phyloP scores from a whole-genome alignment of 2,113 vertebrate species.

The Pandion haliaetus region DNA sequence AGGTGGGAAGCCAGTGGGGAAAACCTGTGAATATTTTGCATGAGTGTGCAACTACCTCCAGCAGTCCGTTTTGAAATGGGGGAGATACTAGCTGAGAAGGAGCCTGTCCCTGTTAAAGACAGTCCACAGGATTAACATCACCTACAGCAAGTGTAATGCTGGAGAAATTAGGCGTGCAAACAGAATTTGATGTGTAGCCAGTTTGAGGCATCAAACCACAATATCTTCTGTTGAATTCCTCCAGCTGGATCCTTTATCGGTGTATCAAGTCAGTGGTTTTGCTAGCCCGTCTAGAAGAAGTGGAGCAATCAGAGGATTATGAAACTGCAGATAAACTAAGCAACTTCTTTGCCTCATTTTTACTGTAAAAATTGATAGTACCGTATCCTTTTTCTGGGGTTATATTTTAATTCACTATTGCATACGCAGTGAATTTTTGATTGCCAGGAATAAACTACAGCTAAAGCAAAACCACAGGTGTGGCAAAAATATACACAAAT shows the following conservation, averaged over 20 bases:
- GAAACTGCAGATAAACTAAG: neutral
- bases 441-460: neutral
- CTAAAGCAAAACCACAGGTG: neutral
- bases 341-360: neutral
- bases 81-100: neutral
- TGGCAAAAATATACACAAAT: neutral
- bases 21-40: neutral
- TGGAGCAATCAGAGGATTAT: neutral
- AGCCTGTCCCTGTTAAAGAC: neutral
- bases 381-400: neutral
- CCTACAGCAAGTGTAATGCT: neutral
- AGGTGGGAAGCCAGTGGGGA: neutral
- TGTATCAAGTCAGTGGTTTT: neutral
- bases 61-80: accelerated
- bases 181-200: neutral
- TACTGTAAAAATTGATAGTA: neutral
- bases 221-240: neutral
- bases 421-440: accelerated
- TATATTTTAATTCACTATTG: neutral
- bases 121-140: neutral
- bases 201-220: neutral
- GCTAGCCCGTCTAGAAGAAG: neutral
- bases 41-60: neutral
- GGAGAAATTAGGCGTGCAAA: neutral
- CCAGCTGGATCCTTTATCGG: neutral